These are phyloP conservation scores for Apostichopus leukothele DNA, from an alignment of 53 echinoderm and acorn worm species.

Conservation along the genomic window DNA sequence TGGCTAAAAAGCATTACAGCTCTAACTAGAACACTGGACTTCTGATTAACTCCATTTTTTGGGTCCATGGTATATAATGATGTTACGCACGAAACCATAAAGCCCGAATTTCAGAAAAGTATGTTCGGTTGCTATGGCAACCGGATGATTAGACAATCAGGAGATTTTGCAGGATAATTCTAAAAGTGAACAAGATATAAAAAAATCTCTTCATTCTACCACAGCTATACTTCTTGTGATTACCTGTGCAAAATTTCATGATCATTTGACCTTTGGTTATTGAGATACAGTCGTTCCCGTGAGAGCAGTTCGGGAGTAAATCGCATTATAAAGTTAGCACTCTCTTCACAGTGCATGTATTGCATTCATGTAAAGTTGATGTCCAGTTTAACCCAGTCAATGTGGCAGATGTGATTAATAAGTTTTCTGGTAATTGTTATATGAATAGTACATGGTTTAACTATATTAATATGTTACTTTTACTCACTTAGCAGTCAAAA, in stretches of 20 bases:
- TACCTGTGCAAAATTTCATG: neutral
- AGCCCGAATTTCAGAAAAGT: neutral
- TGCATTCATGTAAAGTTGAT: too few species aligned
- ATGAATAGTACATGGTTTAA: too few species aligned
- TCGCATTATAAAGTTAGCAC: conserved; percentile 6
- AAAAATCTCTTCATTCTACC: neutral
- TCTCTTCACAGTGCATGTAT: too few species aligned
- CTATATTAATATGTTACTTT: too few species aligned
- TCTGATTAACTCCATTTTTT: neutral
- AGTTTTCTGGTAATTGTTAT: too few species aligned
- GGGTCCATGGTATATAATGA: conserved; percentile 16
- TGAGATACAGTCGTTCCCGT: conserved; percentile 6
- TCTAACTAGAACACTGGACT: neutral
- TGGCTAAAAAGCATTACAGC: conserved; percentile 1
- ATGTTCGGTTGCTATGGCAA: too few species aligned
- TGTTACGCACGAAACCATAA: conserved; percentile 11
- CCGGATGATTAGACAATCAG: too few species aligned
- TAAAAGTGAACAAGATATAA: neutral
- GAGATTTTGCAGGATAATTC: too few species aligned
- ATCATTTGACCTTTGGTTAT: neutral
- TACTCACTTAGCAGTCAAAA: too few species aligned
- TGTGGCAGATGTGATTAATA: too few species aligned
- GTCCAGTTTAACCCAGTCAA: too few species aligned
- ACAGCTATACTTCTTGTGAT: neutral
- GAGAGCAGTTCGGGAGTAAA: neutral